Evolutionary conservation across 1,140 invertebrate species (phyloP).

Genomic region (Yoshiicerus persimilis): DNA sequence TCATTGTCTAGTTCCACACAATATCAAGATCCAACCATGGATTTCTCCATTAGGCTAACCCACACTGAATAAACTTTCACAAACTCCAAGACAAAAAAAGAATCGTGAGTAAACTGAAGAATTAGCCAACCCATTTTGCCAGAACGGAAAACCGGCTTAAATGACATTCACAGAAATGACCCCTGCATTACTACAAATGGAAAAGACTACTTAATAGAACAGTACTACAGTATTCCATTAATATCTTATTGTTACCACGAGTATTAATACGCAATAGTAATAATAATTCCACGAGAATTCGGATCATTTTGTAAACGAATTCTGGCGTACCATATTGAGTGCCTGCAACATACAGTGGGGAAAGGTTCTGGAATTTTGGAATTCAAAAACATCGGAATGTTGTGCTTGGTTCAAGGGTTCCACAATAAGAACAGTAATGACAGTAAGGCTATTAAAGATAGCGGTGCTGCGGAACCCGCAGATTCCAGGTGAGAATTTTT

Average conservation of each 20-base stretch:
- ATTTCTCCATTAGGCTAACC: background rate
- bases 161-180: background rate
- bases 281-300: background rate
- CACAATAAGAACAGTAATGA: slow-evolving; percentile 6
- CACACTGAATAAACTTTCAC: background rate
- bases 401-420: slow-evolving; percentile 7
- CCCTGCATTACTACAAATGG: background rate
- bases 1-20: too few relatives aligned
- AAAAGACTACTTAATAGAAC: background rate
- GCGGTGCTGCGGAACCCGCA: background rate
- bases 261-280: background rate
- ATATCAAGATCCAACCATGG: background rate
- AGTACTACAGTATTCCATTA: background rate
- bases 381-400: slow-evolving; percentile 12
- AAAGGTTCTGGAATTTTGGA: background rate
- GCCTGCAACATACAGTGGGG: background rate
- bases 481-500: background rate
- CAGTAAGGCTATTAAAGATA: background rate
- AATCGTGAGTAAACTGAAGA: background rate
- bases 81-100: background rate
- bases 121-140: background rate
- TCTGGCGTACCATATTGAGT: slow-evolving; percentile 2
- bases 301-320: background rate
- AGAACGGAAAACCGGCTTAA: background rate
- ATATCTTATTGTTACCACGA: background rate